Evolutionary conservation across 2,113 vertebrate species (phyloP).

Genomic region (Mormoops blainvillei): DNA sequence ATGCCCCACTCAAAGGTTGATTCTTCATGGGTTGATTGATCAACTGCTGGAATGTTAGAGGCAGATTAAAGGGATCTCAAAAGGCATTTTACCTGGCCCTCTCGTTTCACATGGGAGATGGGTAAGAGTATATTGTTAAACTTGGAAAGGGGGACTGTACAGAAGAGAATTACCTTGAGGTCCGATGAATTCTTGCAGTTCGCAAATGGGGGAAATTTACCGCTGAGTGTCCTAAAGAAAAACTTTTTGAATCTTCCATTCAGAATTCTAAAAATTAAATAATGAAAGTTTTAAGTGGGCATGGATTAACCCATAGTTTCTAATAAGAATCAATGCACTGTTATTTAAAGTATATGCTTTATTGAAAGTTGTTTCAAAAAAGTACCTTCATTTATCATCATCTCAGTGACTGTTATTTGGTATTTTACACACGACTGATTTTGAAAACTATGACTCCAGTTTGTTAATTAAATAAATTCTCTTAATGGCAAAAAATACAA

Average conservation of each 20-base stretch:
- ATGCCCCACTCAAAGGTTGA: not conserved
- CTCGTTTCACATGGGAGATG: not conserved
- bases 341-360: not conserved
- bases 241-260: not conserved
- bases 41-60: not conserved
- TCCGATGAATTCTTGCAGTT: not conserved
- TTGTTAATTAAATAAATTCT: not conserved
- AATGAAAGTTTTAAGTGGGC: not conserved
- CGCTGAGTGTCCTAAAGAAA: not conserved
- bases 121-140: not conserved
- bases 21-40: not conserved
- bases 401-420: not conserved
- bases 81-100: not conserved
- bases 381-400: not conserved
- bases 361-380: not conserved
- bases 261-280: not conserved
- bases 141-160: not conserved
- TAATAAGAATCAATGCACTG: not conserved
- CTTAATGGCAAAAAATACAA: conserved; percentile 20
- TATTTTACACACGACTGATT: not conserved
- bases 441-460: not conserved
- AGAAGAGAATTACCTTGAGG: not conserved
- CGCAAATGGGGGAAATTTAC: not conserved
- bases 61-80: not conserved
- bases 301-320: not conserved